Conservation (phyloP, 1,140 invertebrate species). For the Drosophila ananassae region DNA sequence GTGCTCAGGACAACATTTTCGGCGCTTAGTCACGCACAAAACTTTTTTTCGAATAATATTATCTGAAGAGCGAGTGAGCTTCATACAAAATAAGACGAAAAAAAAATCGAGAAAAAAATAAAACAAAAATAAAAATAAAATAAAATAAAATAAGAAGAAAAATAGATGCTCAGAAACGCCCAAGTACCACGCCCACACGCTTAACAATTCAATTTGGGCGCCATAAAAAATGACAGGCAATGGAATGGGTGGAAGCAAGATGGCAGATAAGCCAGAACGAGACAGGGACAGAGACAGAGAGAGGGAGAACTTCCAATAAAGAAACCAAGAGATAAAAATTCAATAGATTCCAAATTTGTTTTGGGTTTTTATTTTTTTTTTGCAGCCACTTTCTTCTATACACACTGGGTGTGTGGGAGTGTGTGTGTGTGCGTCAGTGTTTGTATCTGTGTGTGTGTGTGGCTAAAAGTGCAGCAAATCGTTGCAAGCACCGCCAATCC, state of each 20-base stretch:
- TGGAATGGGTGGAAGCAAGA: slow-evolving; percentile 6
- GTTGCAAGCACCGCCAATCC: slow-evolving; percentile 37
- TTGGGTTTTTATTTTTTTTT: slow-evolving; percentile 5
- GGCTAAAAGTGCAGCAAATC: slow-evolving; percentile 37
- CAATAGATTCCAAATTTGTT: slow-evolving; percentile 43
- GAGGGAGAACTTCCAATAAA: slow-evolving; percentile 19
- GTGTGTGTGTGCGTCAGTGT: slow-evolving; percentile 11
- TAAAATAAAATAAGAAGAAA: slow-evolving; percentile 21
- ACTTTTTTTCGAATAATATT: slow-evolving; percentile 56
- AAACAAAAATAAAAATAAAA: slow-evolving; percentile 19
- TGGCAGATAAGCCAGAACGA: slow-evolving; percentile 5
- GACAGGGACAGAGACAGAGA: background rate
- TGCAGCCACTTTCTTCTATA: background rate
- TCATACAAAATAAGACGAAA: slow-evolving; percentile 1
- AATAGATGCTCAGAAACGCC: slow-evolving; percentile 42
- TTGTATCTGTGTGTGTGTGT: background rate
- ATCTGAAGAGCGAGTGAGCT: slow-evolving; percentile 22
- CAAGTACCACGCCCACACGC: slow-evolving; percentile 28
- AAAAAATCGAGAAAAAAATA: slow-evolving; percentile 11
- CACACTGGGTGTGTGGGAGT: background rate
- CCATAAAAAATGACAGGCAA: slow-evolving; percentile 35
- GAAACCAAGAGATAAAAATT: slow-evolving; percentile 46
- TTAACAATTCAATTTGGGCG: slow-evolving; percentile 61
- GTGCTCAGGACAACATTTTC: slow-evolving; percentile 44
- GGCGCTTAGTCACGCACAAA: slow-evolving; percentile 58